Evolutionary conservation across 2,113 vertebrate genomes (phyloP).

Genomic region (Oryctolagus cuniculus): DNA sequence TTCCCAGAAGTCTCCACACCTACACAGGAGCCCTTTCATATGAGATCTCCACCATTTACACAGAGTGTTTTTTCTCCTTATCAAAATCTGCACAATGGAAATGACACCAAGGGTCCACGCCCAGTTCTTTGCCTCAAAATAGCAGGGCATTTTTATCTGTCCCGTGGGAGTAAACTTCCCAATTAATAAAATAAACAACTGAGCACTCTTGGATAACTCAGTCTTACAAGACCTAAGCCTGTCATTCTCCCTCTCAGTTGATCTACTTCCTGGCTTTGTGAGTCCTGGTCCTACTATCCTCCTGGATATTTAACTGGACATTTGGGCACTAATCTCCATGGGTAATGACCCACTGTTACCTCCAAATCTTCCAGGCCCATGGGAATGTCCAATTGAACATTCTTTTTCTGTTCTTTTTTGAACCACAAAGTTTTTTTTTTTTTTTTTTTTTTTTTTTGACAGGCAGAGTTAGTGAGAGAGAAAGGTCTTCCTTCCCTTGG

Average conservation of each 20-base stretch:
- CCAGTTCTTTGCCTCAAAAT: not conserved
- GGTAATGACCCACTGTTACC: not conserved
- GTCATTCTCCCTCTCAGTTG: not conserved
- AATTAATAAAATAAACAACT: not conserved
- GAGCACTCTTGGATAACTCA: not conserved
- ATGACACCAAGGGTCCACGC: not conserved
- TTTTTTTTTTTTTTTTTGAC: too few relatives aligned
- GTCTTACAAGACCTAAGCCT: not conserved
- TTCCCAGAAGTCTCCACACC: not conserved
- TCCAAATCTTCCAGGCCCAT: not conserved
- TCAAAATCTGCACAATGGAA: not conserved
- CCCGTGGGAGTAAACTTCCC: not conserved
- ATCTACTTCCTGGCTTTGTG: not conserved
- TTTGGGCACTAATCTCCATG: not conserved
- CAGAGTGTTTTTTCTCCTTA: conserved; percentile 17
- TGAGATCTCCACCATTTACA: not conserved
- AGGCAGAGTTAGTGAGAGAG: too few relatives aligned
- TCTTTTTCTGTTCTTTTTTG: not conserved
- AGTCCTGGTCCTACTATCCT: not conserved
- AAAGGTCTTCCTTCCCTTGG: too few relatives aligned
- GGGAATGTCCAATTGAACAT: not conserved
- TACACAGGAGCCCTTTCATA: not conserved
- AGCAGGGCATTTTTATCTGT: not conserved
- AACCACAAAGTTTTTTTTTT: too few relatives aligned
- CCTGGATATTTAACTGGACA: not conserved